Percentiles rank a stretch among this genome's conserved stretches.
Evolutionary conservation across 2,888 invertebrate species (phyloP).

Genomic region (Dicroscelio sp.): DNA sequence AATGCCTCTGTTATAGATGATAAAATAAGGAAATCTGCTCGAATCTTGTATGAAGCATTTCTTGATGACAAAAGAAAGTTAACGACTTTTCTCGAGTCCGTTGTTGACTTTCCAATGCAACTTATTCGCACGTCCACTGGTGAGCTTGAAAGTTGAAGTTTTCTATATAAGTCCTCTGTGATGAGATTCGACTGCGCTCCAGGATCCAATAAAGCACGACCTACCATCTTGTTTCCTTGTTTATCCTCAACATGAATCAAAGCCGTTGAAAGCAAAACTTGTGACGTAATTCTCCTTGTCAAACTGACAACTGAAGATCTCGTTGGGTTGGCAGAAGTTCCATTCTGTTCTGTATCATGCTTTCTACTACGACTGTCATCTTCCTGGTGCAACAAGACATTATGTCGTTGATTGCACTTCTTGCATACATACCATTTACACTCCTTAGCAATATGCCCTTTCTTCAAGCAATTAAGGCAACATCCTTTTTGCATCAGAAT

Average conservation of each 20-base stretch:
- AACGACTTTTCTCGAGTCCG: neutral
- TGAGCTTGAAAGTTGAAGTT: neutral
- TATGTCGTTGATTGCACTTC: neutral
- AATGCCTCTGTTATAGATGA: neutral
- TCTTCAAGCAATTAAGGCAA: neutral
- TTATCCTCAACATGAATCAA: neutral
- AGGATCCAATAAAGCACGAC: constrained; percentile 32
- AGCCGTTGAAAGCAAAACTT: neutral
- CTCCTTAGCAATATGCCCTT: neutral
- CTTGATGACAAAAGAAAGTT: neutral
- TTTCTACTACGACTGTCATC: neutral
- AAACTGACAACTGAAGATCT: neutral
- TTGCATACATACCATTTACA: neutral
- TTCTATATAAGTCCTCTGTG: neutral
- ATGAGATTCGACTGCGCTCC: constrained; percentile 1
- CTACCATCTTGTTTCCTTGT: neutral
- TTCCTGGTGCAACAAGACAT: neutral
- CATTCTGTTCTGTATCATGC: neutral
- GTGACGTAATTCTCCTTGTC: too few relatives aligned
- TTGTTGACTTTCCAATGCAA: neutral
- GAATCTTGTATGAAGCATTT: neutral
- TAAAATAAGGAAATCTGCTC: neutral
- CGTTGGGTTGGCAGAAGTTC: neutral
- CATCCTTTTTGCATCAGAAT: neutral
- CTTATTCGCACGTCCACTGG: neutral